These are phyloP conservation scores for Perizoma flavofasciatum DNA, from an alignment of 2,888 invertebrate genomes.

Conservation along the genomic window DNA sequence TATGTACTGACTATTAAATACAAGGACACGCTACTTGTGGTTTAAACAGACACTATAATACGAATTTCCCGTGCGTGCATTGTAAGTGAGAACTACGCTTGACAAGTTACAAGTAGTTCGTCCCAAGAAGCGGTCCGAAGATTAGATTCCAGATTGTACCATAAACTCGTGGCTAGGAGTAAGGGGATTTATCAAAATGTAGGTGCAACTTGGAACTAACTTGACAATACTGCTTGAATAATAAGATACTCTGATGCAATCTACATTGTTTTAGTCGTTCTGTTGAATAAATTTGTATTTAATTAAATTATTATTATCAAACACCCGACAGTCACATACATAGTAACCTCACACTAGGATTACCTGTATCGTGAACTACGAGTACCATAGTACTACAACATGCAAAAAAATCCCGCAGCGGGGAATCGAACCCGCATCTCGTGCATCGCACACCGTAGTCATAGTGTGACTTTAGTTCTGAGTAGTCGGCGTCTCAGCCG, in stretches of 20 bases:
- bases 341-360: too few species aligned
- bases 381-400: too few species aligned
- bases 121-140: constrained; percentile 56
- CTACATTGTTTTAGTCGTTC: background rate
- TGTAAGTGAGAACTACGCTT: constrained; percentile 50
- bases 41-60: constrained; percentile 24
- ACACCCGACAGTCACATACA: too few species aligned
- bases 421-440: too few species aligned
- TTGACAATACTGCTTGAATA: constrained; percentile 29
- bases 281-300: too few species aligned
- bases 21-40: constrained; percentile 6
- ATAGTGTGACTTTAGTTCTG: too few species aligned
- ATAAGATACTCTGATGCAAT: constrained; percentile 23
- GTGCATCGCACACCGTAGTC: too few species aligned
- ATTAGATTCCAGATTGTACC: constrained; percentile 65
- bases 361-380: too few species aligned
- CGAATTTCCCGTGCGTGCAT: constrained; percentile 37
- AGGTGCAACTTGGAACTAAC: constrained; percentile 25
- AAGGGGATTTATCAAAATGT: constrained; percentile 54
- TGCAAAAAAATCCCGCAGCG: too few species aligned
- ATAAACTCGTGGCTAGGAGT: constrained; percentile 51
- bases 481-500: too few species aligned
- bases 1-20: background rate
- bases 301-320: too few species aligned
- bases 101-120: constrained; percentile 59